Base-by-base conservation (phyloP, 2,888 invertebrate species). In the Trimorus sp. region DNA sequence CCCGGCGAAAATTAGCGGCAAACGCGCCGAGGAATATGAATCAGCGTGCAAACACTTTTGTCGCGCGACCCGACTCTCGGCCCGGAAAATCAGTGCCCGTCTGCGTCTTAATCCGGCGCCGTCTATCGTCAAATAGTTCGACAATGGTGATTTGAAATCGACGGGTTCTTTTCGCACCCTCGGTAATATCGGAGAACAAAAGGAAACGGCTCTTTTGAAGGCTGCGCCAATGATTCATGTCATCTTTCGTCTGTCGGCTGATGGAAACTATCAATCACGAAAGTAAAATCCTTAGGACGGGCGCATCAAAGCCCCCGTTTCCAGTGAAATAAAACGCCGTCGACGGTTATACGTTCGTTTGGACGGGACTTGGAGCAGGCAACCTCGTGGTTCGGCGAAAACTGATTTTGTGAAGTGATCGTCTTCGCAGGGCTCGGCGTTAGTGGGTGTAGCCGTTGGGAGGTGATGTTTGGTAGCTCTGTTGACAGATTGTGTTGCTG, bases 211-310 rank as follows among this genome's bases (percentile, higher is more conserved):
- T 75, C 80, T 65, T 80, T 80, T 75, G 75, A 75, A 12, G 40
- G 65, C 45, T 48, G 70, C 69, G 48, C 65, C 70, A 80, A 75
- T 89, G 88, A 89, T 88, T 88, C 87, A 88, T 87, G 87, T 87
- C 86, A 85, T 85, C 87, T 71, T 76, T 85, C 84, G 84, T 83
- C 86, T 84, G 85, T 66, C 83, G 81, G 79, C 84, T 86, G 86
- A 89, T 86, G 84, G 77, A 68, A 83, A 84, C 73, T 87, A 88
- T 89, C 88, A 86, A 89, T 89, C 88, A 87, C 75, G 59, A 54
- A 76, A 75, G 84, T 84, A 83, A 81, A 85, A 82, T 71, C 62
- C 53, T 38, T 40, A 37, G 48, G 49, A 26, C 26, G 66, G 45
- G 56, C 40, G 14, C 62, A 36, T 69, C 74, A 59, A 75, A 75